A percentile compares a stretch with the other conserved stretches of the same genome.
Conservation (phyloP, 2,888 invertebrate genomes). For the Ophion ventricosus region DNA sequence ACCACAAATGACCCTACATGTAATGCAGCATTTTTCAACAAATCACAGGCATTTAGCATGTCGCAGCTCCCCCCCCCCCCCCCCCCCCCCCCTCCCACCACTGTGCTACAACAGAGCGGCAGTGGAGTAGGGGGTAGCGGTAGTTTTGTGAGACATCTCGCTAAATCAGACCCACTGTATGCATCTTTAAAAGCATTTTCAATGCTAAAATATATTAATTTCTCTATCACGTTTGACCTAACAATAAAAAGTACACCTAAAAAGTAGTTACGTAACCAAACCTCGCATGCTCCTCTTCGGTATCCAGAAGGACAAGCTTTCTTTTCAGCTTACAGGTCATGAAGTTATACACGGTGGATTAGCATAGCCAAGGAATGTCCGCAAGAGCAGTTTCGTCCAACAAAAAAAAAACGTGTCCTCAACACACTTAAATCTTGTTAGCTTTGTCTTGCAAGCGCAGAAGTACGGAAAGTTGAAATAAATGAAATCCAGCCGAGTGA, state of each 20-base stretch:
- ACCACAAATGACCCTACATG: too few relatives aligned
- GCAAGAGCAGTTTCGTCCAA: background rate
- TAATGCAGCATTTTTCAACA: too few relatives aligned
- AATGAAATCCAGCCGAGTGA: conserved; percentile 20
- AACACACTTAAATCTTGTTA: background rate
- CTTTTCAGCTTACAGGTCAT: background rate
- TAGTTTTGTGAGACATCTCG: too few relatives aligned
- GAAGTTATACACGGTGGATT: background rate
- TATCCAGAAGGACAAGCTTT: background rate
- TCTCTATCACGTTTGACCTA: background rate
- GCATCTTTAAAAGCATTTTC: too few relatives aligned
- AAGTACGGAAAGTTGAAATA: conserved; percentile 20
- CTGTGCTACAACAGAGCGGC: too few relatives aligned
- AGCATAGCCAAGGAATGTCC: background rate
- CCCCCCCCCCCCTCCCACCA: too few relatives aligned
- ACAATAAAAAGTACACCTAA: background rate
- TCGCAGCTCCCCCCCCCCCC: too few relatives aligned
- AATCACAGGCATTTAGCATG: too few relatives aligned
- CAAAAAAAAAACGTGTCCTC: background rate
- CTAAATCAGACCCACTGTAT: too few relatives aligned
- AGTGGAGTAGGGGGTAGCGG: too few relatives aligned
- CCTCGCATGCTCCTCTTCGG: background rate
- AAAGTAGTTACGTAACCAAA: background rate
- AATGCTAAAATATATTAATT: too few relatives aligned
- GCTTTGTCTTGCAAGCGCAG: background rate